Percentiles rank a stretch among this genome's conserved stretches.
Evolutionary conservation across 2,888 invertebrate species (phyloP).

Genomic region (Cephus sareptanus): DNA sequence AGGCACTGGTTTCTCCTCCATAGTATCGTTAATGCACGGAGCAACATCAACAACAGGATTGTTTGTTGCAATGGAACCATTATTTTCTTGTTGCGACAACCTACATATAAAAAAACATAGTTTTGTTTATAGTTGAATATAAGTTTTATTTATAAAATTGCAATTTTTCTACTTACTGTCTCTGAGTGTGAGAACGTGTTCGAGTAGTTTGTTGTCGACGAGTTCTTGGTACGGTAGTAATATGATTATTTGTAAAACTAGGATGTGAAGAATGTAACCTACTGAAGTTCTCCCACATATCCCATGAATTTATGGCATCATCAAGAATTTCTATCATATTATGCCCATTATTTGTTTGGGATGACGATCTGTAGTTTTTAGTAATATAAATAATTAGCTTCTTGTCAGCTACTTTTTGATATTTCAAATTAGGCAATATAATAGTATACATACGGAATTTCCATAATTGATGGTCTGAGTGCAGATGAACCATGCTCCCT

Average conservation of each 20-base stretch:
- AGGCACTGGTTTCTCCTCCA: slow-evolving; percentile 9
- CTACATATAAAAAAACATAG: neutral
- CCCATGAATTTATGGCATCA: neutral
- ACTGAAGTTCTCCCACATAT: neutral
- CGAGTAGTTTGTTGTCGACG: neutral
- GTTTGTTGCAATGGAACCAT: neutral
- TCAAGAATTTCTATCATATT: neutral
- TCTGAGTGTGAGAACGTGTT: neutral
- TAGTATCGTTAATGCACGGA: slow-evolving; percentile 26
- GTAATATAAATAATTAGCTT: neutral
- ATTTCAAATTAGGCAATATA: neutral
- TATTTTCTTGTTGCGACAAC: neutral
- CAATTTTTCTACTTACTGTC: neutral
- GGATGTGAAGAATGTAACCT: neutral
- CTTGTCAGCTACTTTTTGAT: neutral
- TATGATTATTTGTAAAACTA: neutral
- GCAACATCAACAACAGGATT: neutral
- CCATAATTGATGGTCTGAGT: neutral
- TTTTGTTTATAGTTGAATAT: neutral
- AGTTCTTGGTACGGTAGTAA: neutral
- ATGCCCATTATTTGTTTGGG: neutral
- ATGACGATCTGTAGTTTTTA: neutral
- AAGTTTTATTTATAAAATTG: neutral
- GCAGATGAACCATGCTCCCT: neutral
- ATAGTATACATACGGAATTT: neutral